Percentiles rank a stretch among this genome's conserved stretches.
These are phyloP conservation scores for Drosophila carrolli DNA, from an alignment of 1,140 invertebrate genomes.

Conservation along the genomic window DNA sequence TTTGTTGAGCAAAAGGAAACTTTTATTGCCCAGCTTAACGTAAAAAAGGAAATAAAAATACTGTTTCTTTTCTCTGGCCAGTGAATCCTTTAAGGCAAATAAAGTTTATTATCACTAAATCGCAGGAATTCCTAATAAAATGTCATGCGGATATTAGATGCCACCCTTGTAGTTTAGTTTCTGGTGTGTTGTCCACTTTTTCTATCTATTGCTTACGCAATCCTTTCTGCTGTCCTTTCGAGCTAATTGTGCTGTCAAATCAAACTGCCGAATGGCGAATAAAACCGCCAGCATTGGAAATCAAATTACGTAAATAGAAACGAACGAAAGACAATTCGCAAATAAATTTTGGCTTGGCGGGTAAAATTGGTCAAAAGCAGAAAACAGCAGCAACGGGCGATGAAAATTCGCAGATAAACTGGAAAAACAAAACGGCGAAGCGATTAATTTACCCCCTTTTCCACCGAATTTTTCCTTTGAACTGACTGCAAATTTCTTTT, in stretches of 20 bases:
- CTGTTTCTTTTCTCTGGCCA: background rate
- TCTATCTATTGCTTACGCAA: conserved; percentile 20
- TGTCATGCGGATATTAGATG: background rate
- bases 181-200: conserved; percentile 9
- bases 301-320: conserved; percentile 47
- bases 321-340: conserved; percentile 26
- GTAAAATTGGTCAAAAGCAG: conserved; percentile 33
- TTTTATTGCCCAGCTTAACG: too few species aligned
- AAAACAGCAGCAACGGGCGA: conserved; percentile 25
- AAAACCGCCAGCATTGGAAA: conserved; percentile 14
- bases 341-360: conserved; percentile 39
- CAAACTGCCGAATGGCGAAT: conserved; percentile 23
- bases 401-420: conserved; percentile 62
- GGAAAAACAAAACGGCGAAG: conserved; percentile 35
- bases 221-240: conserved; percentile 42
- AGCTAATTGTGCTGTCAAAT: conserved; percentile 67
- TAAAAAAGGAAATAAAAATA: background rate
- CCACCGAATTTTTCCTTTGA: background rate
- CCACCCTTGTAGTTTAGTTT: background rate
- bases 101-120: background rate
- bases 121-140: background rate
- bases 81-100: background rate
- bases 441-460: conserved; percentile 31
- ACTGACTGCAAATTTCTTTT: conserved; percentile 41
- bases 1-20: too few species aligned